Conservation (phyloP, 1,140 invertebrate genomes). For the Amyelois transitella region DNA sequence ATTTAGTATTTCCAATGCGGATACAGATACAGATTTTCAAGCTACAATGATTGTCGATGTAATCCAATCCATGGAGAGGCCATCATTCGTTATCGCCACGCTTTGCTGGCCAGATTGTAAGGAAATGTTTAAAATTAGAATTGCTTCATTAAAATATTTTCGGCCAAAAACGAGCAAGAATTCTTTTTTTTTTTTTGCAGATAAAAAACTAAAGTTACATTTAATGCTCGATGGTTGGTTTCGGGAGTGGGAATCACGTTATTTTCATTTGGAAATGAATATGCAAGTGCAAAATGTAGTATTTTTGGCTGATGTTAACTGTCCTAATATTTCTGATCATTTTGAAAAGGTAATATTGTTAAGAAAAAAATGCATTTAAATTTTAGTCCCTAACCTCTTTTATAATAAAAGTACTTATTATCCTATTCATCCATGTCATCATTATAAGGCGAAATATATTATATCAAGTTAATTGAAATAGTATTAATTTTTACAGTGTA, state of each 20-base stretch:
- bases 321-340: conserved; percentile 22
- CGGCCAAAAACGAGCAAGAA: not conserved
- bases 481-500: conserved; percentile 3
- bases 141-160: not conserved
- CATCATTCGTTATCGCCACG: conserved; percentile 28
- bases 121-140: conserved; percentile 14
- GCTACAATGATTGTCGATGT: conserved; percentile 28
- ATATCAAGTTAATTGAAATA: not conserved
- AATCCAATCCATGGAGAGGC: conserved; percentile 24
- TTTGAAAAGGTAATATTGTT: conserved; percentile 32
- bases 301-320: conserved; percentile 38
- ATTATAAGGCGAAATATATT: no score
- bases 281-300: conserved; percentile 25
- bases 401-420: no score
- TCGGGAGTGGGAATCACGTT: not conserved
- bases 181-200: conserved; percentile 17
- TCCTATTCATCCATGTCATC: no score
- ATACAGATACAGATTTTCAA: conserved; percentile 16
- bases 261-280: not conserved
- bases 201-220: conserved; percentile 26
- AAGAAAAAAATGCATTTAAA: not conserved
- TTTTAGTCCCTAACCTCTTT: not conserved
- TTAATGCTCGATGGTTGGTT: conserved; percentile 8
- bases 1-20: conserved; percentile 14
- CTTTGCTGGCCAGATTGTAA: conserved; percentile 42